phyloP scores from a whole-genome alignment of 2,888 invertebrate species.

The Pollenia angustigena region DNA sequence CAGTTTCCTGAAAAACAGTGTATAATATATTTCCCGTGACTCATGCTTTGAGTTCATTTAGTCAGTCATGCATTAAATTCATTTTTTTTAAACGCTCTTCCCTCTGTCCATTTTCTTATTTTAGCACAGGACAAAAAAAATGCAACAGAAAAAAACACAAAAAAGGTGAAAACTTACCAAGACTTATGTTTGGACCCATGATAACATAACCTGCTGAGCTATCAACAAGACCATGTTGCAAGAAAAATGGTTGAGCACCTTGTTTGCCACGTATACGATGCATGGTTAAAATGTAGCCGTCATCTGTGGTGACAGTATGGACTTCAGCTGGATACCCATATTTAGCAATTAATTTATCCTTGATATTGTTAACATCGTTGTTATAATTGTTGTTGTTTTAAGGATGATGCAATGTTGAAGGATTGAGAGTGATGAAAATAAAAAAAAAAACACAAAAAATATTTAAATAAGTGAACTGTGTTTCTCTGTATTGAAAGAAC shows the following conservation, averaged over 20 bases:
- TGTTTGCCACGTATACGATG: slow-evolving; percentile 87
- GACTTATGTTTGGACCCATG: slow-evolving; percentile 87
- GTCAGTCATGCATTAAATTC: slow-evolving; percentile 52
- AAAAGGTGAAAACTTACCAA: slow-evolving; percentile 79
- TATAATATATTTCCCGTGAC: slow-evolving; percentile 9
- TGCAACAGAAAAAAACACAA: not conserved
- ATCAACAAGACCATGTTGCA: slow-evolving; percentile 90
- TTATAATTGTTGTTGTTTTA: slow-evolving; percentile 39
- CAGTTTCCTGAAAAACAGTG: slow-evolving; percentile 4
- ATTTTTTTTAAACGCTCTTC: not conserved
- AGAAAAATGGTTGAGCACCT: slow-evolving; percentile 86
- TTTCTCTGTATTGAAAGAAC: not conserved
- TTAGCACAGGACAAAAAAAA: not conserved
- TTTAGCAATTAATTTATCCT: slow-evolving; percentile 85
- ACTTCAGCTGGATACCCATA: slow-evolving; percentile 88
- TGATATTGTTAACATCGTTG: slow-evolving; percentile 36
- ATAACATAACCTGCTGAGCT: slow-evolving; percentile 91
- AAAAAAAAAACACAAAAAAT: slow-evolving; percentile 4
- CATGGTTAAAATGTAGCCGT: slow-evolving; percentile 91
- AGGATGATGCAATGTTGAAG: not conserved
- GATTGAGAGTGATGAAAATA: slow-evolving; percentile 2
- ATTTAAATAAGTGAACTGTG: slow-evolving; percentile 28
- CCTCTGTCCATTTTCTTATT: not conserved
- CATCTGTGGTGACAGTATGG: slow-evolving; percentile 88
- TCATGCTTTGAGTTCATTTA: not conserved